phyloP scores from a whole-genome alignment of 2,797 vertebrate genomes.

The Ptychobarbus kaznakovi region DNA sequence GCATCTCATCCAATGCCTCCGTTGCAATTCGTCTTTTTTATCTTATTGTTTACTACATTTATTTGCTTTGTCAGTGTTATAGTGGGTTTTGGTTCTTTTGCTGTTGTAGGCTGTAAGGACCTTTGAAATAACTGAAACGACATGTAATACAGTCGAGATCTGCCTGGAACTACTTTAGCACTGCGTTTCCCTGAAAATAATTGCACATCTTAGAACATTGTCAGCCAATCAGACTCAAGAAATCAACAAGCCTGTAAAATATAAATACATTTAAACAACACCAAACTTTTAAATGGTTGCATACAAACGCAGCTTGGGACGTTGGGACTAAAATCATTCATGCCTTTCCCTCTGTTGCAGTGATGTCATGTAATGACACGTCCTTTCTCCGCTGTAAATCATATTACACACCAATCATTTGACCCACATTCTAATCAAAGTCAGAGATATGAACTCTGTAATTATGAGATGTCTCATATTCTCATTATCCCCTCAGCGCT shows the following conservation, averaged over 20 bases:
- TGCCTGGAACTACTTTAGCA: not conserved
- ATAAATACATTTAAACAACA: not conserved
- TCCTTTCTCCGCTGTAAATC: constrained; percentile 7
- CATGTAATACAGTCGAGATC: not conserved
- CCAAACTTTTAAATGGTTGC: not conserved
- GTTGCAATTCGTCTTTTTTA: not conserved
- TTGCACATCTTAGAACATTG: not conserved
- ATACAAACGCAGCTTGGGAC: constrained; percentile 6
- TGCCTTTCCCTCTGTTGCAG: constrained; percentile 8
- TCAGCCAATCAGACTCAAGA: not conserved
- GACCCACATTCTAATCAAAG: constrained; percentile 31
- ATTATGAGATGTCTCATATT: constrained; percentile 10
- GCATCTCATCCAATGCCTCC: not conserved
- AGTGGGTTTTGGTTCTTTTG: not conserved
- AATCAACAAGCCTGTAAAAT: not conserved
- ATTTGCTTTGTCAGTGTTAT: not conserved
- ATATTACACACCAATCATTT: constrained; percentile 23
- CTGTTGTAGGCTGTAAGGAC: not conserved
- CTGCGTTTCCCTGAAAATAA: not conserved
- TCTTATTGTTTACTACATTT: too few relatives aligned
- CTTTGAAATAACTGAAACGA: not conserved
- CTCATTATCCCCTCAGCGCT: constrained; percentile 20
- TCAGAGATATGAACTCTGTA: constrained; percentile 15
- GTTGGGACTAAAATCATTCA: constrained; percentile 9
- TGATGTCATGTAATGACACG: not conserved